Evolutionary conservation across 2,888 invertebrate genomes (phyloP), one percentile per base, ranked within the genome.

Genomic region (Plagodis pulveraria): DNA sequence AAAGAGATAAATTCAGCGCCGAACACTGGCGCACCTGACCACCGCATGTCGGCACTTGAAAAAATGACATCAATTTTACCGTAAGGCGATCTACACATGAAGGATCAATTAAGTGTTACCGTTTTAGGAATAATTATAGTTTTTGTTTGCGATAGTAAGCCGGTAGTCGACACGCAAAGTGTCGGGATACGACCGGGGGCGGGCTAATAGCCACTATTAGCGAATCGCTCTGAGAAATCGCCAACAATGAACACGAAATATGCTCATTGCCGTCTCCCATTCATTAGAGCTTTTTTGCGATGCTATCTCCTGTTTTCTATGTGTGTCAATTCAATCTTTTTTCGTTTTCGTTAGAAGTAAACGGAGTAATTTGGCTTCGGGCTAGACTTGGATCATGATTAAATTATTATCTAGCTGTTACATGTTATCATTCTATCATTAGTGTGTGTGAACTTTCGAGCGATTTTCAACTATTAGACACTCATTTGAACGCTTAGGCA

Each of bases 231-330:
- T 84, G 84, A 84, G 90, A 90, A 88, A 91, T 90, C 86, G 80
- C 74, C 83, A 84, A 89, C 89, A 91, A 91, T 89, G 87, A 87
- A 80, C 89, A 88, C 88, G 86, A 81, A 88, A 89, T 84, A 85
- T 81, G 80, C 81, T 84, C 87, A 84, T 87, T 84, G 86, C 81
- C 75, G 70, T 71, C 78, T 83, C 82, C 80, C 84, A 89, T 89
- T 90, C 84, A 86, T 87, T 89, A 84, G 78, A 78, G 72, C 86
- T 85, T 86, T 87, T 84, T 58, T 44, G 78, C 80, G 75, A 80
- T 79, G 72, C 77, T 77, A 83, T 84, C 85, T 82, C 77, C 77
- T 80, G 78, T 83, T 80, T 81, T 79, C 78, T 83, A 89, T 89
- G 82, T 89, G 72, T 88, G 88, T 83, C 88, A 67, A 66, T 63